Base-by-base conservation (phyloP, 37 sponge, comb jelly and placozoan genomes). In the Ianthella basta region DNA sequence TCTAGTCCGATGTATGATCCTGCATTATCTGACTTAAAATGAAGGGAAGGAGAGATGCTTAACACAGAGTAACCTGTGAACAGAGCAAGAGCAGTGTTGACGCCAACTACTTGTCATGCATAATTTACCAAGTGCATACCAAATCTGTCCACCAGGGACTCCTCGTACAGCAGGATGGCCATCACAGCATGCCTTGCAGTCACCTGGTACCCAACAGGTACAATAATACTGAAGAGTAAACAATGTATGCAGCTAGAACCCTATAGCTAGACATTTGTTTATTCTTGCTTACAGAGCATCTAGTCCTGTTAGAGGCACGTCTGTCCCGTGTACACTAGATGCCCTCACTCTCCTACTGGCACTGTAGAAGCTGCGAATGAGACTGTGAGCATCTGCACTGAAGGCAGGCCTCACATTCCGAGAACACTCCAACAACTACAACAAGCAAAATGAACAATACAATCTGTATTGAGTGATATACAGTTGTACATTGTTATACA, bases 151-250 rank as follows among this genome's bases (percentile, higher is more conserved):
- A 72, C 83, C 56, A 90, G 68, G 8, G 86, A 90, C 69, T 90
- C 90, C 79, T 90, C 90, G 60, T 86, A 90, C n/a, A 90, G 83
- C 35, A 79, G 59, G 14, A 90, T 82, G 21, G 86, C 90, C 78
- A 86, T 20, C 21, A 82, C 39, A 39, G 86, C 90, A 86, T 90
- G 86, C 12, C 82, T 79, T 18, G 68, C 83, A n/a, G 44, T 65
- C 24, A 61, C 89, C 89, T 89, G n/a, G n/a, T n/a, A n/a, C n/a
- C n/a, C n/a, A n/a, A n/a, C n/a, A n/a, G n/a, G n/a, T n/a, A n/a
- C n/a, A n/a, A n/a, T 44, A 44, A 44, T 44, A 8, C 50, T 44
- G 6, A n/a, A 44, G 50, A 44, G 50, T 8, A 44, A 44, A 44
- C 3, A 30, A 30, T 14, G 27, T 12, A 61, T 61, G 8, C 27